phyloP scores from a whole-genome alignment of 2,888 invertebrate genomes.

The Epirrita christyi region DNA sequence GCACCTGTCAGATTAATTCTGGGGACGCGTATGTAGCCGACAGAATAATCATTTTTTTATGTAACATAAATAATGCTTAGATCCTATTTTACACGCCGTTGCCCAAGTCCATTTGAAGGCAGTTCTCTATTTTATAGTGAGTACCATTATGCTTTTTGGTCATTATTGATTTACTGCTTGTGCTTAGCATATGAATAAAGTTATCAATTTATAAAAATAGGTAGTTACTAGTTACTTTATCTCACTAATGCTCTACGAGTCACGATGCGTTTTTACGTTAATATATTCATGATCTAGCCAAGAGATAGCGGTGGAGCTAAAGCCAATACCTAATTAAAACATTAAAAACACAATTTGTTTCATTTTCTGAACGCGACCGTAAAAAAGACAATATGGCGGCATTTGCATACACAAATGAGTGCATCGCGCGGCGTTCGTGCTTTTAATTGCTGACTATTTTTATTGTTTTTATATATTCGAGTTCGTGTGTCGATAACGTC shows the following conservation, averaged over 20 bases:
- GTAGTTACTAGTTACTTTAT: constrained; percentile 27
- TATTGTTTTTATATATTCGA: constrained; percentile 49
- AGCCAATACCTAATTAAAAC: constrained; percentile 70
- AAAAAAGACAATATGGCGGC: constrained; percentile 56
- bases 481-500: constrained; percentile 42
- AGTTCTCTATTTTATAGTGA: constrained; percentile 6
- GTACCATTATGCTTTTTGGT: too few species aligned
- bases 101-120: constrained; percentile 21
- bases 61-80: constrained; percentile 43
- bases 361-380: constrained; percentile 52
- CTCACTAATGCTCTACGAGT: constrained; percentile 49
- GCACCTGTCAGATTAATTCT: constrained; percentile 73
- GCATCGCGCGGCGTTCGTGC: constrained; percentile 53
- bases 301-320: constrained; percentile 63
- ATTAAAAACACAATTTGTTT: constrained; percentile 70
- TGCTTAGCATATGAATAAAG: constrained; percentile 34
- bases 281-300: constrained; percentile 63
- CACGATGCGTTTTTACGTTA: constrained; percentile 62
- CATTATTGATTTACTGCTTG: neutral
- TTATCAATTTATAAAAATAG: constrained; percentile 46
- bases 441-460: constrained; percentile 61
- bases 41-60: constrained; percentile 59
- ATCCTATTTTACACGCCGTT: constrained; percentile 44
- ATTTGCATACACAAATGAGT: constrained; percentile 66
- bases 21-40: constrained; percentile 52